phyloP scores from a whole-genome alignment of 2,113 vertebrate species.

The Passer montanus region DNA sequence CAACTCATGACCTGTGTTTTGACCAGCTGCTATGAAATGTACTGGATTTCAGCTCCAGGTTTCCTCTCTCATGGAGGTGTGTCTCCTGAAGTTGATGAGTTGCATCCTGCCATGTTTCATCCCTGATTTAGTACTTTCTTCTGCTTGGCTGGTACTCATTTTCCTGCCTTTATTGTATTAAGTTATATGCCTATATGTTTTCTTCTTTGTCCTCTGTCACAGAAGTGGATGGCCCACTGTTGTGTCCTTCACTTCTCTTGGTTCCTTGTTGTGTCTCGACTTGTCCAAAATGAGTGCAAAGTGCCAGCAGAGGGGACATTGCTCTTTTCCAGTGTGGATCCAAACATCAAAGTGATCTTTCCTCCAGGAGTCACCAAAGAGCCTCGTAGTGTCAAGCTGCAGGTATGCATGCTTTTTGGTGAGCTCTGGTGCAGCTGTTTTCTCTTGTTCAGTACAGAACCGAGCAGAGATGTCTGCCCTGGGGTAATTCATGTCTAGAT shows the following conservation, averaged over 20 bases:
- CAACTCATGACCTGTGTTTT: background rate
- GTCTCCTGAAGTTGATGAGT: background rate
- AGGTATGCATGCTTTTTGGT: slow-evolving; percentile 52
- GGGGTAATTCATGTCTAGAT: background rate
- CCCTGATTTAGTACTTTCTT: background rate
- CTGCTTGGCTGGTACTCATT: background rate
- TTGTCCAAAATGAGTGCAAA: slow-evolving; percentile 82
- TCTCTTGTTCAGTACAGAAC: background rate
- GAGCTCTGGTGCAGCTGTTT: background rate
- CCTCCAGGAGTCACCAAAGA: slow-evolving; percentile 82
- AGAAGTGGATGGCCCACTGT: slow-evolving; percentile 81
- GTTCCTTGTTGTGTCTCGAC: slow-evolving; percentile 89
- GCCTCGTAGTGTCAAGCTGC: slow-evolving; percentile 70
- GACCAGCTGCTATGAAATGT: background rate
- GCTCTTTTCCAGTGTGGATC: slow-evolving; percentile 84
- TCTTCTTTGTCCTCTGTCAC: background rate
- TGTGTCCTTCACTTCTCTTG: slow-evolving; percentile 91
- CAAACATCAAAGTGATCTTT: slow-evolving; percentile 88
- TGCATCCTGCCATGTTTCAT: background rate
- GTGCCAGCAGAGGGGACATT: slow-evolving; percentile 81
- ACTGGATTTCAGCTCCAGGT: background rate
- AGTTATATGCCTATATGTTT: background rate
- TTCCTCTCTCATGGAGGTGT: background rate
- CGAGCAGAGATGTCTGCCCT: background rate
- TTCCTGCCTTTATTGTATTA: background rate